Base-by-base conservation (phyloP, 2,113 vertebrate genomes). In the Clarias batrachus region DNA sequence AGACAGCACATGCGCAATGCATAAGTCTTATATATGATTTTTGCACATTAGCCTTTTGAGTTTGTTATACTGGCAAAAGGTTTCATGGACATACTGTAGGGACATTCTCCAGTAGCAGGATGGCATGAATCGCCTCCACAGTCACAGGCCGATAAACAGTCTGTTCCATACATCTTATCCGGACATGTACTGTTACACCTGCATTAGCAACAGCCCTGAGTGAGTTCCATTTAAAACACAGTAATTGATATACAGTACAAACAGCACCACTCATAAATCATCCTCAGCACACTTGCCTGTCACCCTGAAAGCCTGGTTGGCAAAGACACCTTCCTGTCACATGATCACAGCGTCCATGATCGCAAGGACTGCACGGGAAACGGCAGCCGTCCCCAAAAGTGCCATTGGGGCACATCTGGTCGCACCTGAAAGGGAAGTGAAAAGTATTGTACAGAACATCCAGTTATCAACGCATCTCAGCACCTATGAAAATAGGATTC, bases 171-270 rank as follows among this genome's bases (percentile, higher is more conserved):
- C 89, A 92, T 95, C 0, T 95, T 95, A 68, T 93, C 88, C 0
- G 92, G 94, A 89, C 98, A 99, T 84, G 96, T 97, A 85, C 92
- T 91, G 11, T 99, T 99, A 93, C 98, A 99, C 91, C 98, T 99
- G 89, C 23, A 81, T 87, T 19, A 41, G 71, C 84, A 84, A 91
- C 48, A 87, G 19, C 2, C 0, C 23, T 78, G 13, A 71, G 37
- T 68, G 3, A 86, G 19, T 66, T 21, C 11, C 19, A 48, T 56
- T 68, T 57, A 83, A 65, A 30, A 59, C 79, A 65, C 13, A 16
- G 71, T 54, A 88, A 23, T 6, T 52, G 6, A 48, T 48, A 48
- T 48, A 48, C 48, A 48, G 6, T 57, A 11, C 11, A 82, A 79
- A 12, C 57, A 83, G 27, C 21, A 30, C 41, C 27, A 81, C 27